Evolutionary conservation across 2,797 vertebrate species (phyloP), one percentile per base, ranked within the genome.

Genomic region (Vespertilio murinus): DNA sequence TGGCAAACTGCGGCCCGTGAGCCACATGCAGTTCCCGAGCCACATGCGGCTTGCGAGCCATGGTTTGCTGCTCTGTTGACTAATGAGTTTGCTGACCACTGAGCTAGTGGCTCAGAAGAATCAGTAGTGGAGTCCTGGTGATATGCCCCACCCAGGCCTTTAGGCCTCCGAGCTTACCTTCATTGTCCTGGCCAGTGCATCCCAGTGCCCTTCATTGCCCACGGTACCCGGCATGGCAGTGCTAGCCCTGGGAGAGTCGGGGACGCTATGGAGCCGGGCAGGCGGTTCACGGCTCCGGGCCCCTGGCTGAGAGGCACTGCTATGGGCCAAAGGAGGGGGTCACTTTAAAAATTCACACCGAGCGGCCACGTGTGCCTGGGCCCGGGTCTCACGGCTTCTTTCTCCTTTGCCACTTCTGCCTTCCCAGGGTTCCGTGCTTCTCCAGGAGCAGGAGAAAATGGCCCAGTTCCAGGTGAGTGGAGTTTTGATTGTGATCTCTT

Each of bases 401-500:
- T 73, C 49, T 73, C 40, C 35, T 80, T 65, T 54, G 54, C 30
- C 30, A 14, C 70, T 11, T 42, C 11, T 65, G 67, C 69, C 28
- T 85, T 65, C 25, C 20, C 38, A 49, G 79, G 85, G 73, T 65
- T 33, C 54, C 40, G 38, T 5, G 25, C 25, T 52, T 42, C 28
- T 74, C 49, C 54, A 49, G 47, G 33, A 71, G 56, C 67, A 23
- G 17, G 22, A 89, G 90, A 42, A 54, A 73, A 89, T 89, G 94
- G 88, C 42, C 64, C 38, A 65, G 54, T 71, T 13, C 87, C 79
- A 73, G 79, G 90, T 88, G 71, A 92, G 90, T 65, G 54, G 70
- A 75, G 70, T 83, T 77, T 56, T 33, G 35, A 40, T 20, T 88
- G 88, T 88, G 25, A 18, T 47, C 71, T 74, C 42, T 45, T 74